Percentiles rank a stretch among this genome's conserved stretches.
Conservation (phyloP, 2,888 invertebrate genomes). For the Apoda limacodes region DNA sequence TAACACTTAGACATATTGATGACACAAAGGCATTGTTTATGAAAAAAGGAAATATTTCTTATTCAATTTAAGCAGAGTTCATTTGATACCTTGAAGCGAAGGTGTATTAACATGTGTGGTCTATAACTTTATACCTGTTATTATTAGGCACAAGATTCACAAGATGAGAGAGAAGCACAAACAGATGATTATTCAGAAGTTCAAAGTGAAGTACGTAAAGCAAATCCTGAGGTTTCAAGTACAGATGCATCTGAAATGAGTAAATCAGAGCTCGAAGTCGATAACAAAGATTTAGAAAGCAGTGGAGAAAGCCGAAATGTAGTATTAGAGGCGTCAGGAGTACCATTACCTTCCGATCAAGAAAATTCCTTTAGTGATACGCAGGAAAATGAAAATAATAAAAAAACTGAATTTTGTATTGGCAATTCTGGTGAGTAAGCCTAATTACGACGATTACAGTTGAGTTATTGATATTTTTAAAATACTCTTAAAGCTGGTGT, state of each 20-base stretch:
- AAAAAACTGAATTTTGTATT: too few species aligned
- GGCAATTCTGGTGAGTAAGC: too few species aligned
- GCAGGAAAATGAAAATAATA: conserved; percentile 25
- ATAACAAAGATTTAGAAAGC: conserved; percentile 12
- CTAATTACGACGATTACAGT: too few species aligned
- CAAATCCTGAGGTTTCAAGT: conserved; percentile 1
- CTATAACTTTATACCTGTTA: too few species aligned
- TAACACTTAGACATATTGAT: too few species aligned
- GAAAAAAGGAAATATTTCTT: too few species aligned
- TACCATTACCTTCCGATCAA: conserved; percentile 27
- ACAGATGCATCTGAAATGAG: background rate
- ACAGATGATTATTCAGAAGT: conserved; percentile 37
- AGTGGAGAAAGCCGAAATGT: conserved; percentile 12
- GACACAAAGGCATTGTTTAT: too few species aligned
- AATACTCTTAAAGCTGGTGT: too few species aligned
- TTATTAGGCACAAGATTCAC: conserved; percentile 35
- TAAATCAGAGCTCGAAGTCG: conserved; percentile 5
- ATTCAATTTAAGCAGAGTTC: too few species aligned
- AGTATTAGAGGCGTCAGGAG: conserved; percentile 21
- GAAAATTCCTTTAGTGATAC: conserved; percentile 29
- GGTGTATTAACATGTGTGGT: too few species aligned
- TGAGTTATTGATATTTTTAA: too few species aligned
- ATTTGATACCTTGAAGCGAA: too few species aligned
- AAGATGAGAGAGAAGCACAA: conserved; percentile 44
- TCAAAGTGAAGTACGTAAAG: conserved; percentile 19